A percentile compares a stretch with the other conserved stretches of the same genome.
These are phyloP conservation scores for Tachina fera DNA, from an alignment of 2,888 invertebrate species.

Conservation along the genomic window DNA sequence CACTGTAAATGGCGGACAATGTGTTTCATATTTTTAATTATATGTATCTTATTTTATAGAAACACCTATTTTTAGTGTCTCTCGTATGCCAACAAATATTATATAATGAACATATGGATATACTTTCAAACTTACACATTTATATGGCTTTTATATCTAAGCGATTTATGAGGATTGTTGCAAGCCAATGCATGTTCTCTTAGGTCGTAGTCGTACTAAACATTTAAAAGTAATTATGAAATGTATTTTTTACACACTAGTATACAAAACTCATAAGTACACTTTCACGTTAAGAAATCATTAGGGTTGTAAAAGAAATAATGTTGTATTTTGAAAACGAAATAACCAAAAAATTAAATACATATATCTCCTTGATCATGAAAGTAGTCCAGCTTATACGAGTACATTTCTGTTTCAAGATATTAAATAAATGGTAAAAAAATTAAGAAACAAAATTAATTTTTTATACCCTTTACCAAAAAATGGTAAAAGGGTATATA, in stretches of 20 bases:
- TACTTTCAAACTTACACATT: background rate
- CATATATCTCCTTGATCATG: too few species aligned
- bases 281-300: background rate
- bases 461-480: too few species aligned
- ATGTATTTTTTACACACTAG: background rate
- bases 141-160: background rate
- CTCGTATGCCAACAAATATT: background rate
- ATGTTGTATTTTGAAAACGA: too few species aligned
- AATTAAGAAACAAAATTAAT: too few species aligned
- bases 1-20: background rate
- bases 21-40: background rate
- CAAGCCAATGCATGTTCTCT: background rate
- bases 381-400: too few species aligned
- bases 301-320: background rate
- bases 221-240: slow-evolving; percentile 43
- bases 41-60: background rate
- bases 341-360: too few species aligned
- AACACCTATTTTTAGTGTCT: background rate
- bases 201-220: slow-evolving; percentile 2
- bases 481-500: too few species aligned
- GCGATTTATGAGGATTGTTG: too few species aligned
- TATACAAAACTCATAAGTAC: background rate
- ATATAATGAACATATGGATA: background rate
- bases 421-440: too few species aligned
- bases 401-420: too few species aligned